A percentile compares a stretch with the other conserved stretches of the same genome.
Conservation (phyloP, 2,888 invertebrate species). For the Neria commutata region DNA sequence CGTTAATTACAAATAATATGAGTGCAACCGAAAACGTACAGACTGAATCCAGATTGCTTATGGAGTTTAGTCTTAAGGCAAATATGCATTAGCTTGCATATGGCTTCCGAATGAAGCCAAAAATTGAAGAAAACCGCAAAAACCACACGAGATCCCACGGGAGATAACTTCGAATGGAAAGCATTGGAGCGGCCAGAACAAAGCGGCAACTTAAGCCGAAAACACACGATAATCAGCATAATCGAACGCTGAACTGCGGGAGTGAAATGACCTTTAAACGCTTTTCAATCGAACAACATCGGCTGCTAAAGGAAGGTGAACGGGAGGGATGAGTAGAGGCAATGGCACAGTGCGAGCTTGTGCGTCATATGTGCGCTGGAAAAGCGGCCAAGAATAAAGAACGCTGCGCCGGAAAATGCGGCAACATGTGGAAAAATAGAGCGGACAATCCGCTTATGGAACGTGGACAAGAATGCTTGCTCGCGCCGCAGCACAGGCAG, state of each 20-base stretch:
- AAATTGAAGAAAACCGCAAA: constrained; percentile 6
- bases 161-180: not conserved
- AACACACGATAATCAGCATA: constrained; percentile 48
- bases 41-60: no score
- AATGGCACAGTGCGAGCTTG: no score
- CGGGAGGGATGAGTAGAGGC: no score
- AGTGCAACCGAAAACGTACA: no score
- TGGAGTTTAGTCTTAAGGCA: no score
- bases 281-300: constrained; percentile 4
- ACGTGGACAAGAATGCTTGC: no score
- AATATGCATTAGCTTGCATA: constrained; percentile 35
- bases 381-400: not conserved
- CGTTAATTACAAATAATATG: no score
- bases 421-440: constrained; percentile 1
- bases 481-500: no score
- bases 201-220: constrained; percentile 21
- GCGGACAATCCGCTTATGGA: constrained; percentile 23
- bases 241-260: constrained; percentile 49
- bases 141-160: not conserved
- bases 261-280: constrained; percentile 5
- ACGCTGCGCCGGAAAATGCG: not conserved
- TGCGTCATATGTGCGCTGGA: constrained; percentile 8
- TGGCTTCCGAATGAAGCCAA: no score
- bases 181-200: not conserved
- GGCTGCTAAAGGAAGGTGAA: no score